Evolutionary conservation across 1,140 invertebrate genomes (phyloP), one percentile per base, ranked within the genome.

Genomic region (Bathynomus jamesi): DNA sequence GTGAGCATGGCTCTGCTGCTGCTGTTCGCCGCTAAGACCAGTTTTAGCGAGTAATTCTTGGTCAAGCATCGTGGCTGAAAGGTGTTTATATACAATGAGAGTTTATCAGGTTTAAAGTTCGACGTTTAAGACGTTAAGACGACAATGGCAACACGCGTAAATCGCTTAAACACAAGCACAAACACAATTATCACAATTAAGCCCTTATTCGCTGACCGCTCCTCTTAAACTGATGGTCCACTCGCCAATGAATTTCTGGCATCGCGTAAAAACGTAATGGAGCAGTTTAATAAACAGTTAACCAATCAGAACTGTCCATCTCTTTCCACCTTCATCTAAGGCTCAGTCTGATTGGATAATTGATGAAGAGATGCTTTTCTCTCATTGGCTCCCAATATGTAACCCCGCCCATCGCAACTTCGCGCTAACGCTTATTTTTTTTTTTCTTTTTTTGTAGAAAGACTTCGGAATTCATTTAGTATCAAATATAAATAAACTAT

Each of bases 31-130:
- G 25, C 66, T 29, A 28, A 76, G 65, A n/a, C 69, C 71, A 17
- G 69, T 72, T 65, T 76, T 76, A 13, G 75, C 40, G 32, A 76
- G 60, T 32, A 76, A 40, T n/a, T 76, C 75, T 61, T 76, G 71
- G 61, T 76, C 71, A 40, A 76, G 71, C 75, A 76, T 73, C 60
- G 29, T 73, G 66, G 62, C 29, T 24, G 17, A 66, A 40, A 13
- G 61, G n/a, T n/a, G n/a, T n/a, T n/a, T n/a, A n/a, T n/a, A n/a
- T n/a, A n/a, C n/a, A n/a, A n/a, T n/a, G n/a, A n/a, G n/a, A n/a
- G n/a, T n/a, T n/a, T n/a, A n/a, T n/a, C n/a, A n/a, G n/a, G n/a
- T n/a, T n/a, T n/a, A n/a, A n/a, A n/a, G n/a, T n/a, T n/a, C n/a
- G n/a, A n/a, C n/a, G n/a, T n/a, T n/a, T n/a, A n/a, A n/a, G n/a